phyloP scores from a whole-genome alignment of 2,113 vertebrate genomes.

The Lepus americanus region DNA sequence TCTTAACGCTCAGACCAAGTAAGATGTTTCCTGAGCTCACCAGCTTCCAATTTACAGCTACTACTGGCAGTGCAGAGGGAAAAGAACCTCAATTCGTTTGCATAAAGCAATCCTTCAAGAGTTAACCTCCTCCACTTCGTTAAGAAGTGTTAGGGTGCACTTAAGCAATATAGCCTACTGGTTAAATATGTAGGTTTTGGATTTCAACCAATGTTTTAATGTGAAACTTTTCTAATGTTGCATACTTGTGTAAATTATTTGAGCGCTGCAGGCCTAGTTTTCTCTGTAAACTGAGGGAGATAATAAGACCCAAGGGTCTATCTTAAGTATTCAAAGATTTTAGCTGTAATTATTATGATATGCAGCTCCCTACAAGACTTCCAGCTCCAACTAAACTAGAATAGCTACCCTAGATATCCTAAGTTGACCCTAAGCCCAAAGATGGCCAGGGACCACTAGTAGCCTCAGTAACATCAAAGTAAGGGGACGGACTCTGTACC shows the following conservation, averaged over 20 bases:
- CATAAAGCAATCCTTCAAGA: not conserved
- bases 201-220: not conserved
- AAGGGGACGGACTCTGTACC: not conserved
- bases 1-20: not conserved
- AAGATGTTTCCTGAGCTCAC: not conserved
- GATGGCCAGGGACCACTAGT: not conserved
- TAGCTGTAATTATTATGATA: conserved; percentile 5
- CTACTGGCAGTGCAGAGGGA: not conserved
- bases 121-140: not conserved
- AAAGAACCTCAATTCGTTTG: not conserved
- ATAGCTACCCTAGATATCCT: not conserved
- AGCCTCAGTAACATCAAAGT: not conserved
- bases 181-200: not conserved
- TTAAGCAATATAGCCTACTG: not conserved
- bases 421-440: not conserved
- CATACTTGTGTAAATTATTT: not conserved
- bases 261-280: conserved; percentile 6
- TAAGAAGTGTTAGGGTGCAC: not conserved
- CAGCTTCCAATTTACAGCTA: not conserved
- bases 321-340: not conserved
- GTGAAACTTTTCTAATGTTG: conserved; percentile 47
- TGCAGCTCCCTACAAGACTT: not conserved
- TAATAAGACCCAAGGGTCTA: not conserved
- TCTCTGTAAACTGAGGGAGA: not conserved
- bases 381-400: not conserved